phyloP scores from a whole-genome alignment of 1,140 invertebrate species.

The Lethrus apterus region DNA sequence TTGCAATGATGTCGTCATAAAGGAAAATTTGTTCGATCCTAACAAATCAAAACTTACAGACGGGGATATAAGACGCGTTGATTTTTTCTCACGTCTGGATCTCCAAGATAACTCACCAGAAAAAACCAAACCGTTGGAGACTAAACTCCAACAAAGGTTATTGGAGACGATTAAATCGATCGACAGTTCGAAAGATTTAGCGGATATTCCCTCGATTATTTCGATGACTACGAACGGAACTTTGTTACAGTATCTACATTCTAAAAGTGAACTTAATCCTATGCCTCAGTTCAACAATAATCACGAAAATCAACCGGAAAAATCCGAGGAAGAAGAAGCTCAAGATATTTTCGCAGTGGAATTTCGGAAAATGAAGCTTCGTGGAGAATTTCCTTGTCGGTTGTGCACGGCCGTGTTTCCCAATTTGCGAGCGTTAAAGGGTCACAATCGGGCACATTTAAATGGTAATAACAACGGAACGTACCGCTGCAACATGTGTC shows the following conservation, averaged over 20 bases:
- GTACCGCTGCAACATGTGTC: constrained; percentile 89
- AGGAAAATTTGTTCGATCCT: constrained; percentile 26
- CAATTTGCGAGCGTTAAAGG: constrained; percentile 82
- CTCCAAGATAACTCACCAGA: constrained; percentile 57
- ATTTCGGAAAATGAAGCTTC: constrained; percentile 76
- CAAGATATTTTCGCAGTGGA: constrained; percentile 74
- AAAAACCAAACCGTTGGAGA: constrained; percentile 17
- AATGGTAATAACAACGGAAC: constrained; percentile 60
- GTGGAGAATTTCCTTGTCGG: constrained; percentile 82
- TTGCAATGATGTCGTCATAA: constrained; percentile 22
- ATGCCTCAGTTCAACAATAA: constrained; percentile 32
- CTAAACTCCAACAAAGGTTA: constrained; percentile 2
- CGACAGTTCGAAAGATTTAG: constrained; percentile 60
- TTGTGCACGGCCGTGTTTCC: constrained; percentile 77
- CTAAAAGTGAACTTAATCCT: constrained; percentile 41
- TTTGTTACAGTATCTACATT: constrained; percentile 50
- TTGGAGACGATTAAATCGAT: constrained; percentile 11
- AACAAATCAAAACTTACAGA: constrained; percentile 24
- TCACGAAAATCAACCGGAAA: constrained; percentile 16
- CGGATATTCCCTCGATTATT: constrained; percentile 78
- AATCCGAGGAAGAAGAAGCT: constrained; percentile 60
- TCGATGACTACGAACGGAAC: constrained; percentile 62
- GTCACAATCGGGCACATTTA: constrained; percentile 76
- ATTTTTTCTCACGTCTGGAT: constrained; percentile 74
- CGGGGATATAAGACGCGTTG: constrained; percentile 54